These are phyloP conservation scores for Drosophila melanica DNA, from an alignment of 1,140 invertebrate species.

Conservation along the genomic window DNA sequence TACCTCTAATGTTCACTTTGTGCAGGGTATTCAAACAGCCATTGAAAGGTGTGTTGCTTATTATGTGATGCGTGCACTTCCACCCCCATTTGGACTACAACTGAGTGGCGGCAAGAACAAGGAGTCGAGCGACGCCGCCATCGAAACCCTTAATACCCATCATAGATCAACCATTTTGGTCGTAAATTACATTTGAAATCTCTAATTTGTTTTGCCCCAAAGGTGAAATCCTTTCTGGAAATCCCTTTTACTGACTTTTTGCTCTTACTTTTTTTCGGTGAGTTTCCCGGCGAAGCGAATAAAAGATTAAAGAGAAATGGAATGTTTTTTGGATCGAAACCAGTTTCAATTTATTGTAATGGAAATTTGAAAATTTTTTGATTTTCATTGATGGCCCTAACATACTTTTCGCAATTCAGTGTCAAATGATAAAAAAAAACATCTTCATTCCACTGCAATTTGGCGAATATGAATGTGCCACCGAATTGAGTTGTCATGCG, in stretches of 20 bases:
- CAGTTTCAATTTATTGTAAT: neutral
- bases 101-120: slow-evolving; percentile 11
- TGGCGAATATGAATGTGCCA: slow-evolving; percentile 43
- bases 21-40: slow-evolving; percentile 14
- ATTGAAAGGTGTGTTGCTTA: slow-evolving; percentile 25
- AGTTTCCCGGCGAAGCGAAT: slow-evolving; percentile 21
- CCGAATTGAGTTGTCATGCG: slow-evolving; percentile 55
- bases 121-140: slow-evolving; percentile 29
- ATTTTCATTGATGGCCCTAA: neutral
- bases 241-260: slow-evolving; percentile 45
- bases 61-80: slow-evolving; percentile 17
- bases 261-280: slow-evolving; percentile 36
- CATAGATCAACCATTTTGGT: slow-evolving; percentile 80
- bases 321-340: slow-evolving; percentile 29
- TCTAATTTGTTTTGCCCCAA: slow-evolving; percentile 79
- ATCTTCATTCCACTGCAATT: slow-evolving; percentile 11
- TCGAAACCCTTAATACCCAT: slow-evolving; percentile 70
- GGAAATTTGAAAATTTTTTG: neutral
- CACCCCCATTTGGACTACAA: slow-evolving; percentile 20
- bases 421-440: slow-evolving; percentile 33
- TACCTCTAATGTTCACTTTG: too few species aligned
- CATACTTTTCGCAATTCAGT: neutral
- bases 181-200: slow-evolving; percentile 78
- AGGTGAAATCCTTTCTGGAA: slow-evolving; percentile 68
- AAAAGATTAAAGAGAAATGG: slow-evolving; percentile 26